Evolutionary conservation across 1,140 invertebrate genomes (phyloP), one percentile per base, ranked within the genome.

Genomic region (Brachionus sp.): DNA sequence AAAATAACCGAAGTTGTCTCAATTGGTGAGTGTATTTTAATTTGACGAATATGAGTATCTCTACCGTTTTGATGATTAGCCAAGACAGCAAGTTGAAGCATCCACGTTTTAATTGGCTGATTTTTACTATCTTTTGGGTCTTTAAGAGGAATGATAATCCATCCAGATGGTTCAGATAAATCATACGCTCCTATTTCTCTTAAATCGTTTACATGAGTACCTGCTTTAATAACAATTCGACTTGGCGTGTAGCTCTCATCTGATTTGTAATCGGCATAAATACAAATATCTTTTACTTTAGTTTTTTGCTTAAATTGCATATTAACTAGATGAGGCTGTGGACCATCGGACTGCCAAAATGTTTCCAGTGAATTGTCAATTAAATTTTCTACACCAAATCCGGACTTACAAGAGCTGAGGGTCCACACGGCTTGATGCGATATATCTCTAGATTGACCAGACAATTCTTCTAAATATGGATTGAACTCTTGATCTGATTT

Each of bases 261-360:
- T 13, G 97, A 88, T 89, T 98, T 98, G 87, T 95, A 98, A 89
- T 99, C 96, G 0, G 95, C 95, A 87, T 98, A 98, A 80, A 99
- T 94, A 87, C 95, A 97, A 83, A 99, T 94, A 89, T 98, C 94
- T 83, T 93, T 92, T 16, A 99, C 93, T 44, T 95, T 95, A 1
- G 95, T 99, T 90, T 98, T 98, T 85, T 94, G 91, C 85, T 94
- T 92, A 88, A 99, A 99, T 86, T 98, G 96, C 84, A 99, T 97
- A 87, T 98, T 99, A 0, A 99, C 95, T 84, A 98, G 90, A 90
- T 99, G 97, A 5, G 97, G 97, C 83, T 98, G 91, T 85, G 97
- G 95, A 0, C 97, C 97, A 90, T 99, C 97, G 0, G 96, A 98
- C 87, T 99, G 97, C 97, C 97, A 99, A 88, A 98, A 99, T 0